Evolutionary conservation across 1,140 invertebrate genomes (phyloP), one percentile per base, ranked within the genome.

Genomic region (Conus ventricosus): DNA sequence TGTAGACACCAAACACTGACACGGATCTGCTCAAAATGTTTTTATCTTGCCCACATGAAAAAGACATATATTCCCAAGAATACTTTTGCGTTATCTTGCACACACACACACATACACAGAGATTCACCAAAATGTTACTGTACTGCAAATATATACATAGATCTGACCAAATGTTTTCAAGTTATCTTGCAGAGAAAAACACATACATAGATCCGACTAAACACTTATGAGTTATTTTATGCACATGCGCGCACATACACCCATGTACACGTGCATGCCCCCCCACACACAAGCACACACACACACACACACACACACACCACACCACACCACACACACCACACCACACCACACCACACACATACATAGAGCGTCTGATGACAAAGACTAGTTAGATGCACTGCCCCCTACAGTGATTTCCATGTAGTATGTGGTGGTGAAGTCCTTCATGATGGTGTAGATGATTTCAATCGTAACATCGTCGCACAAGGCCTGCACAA

Each of bases 381-480:
- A 55, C 53, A 63, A n/a, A 55, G 0, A 23, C 84, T 67, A 85
- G 23, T 25, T n/a, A 6, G n/a, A 51, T 23, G 84, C 60, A 54
- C 63, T 75, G 23, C 5, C 63, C 11, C 84, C 27, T 17, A 87
- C 67, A n/a, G 85, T 87, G 53, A 78, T 90, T 75, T 93, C 93
- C 39, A 90, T 78, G 11, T 92, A 89, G 88, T 93, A 93, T 17
- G 90, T 87, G 27, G 90, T 84, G 67, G 92, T 89, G 63, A 93
- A 88, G 53, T 92, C 90, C 76, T 84, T 88, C 39, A 91, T 90
- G 78, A 93, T 91, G 63, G 82, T 87, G 80, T 92, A 67, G 23
- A 93, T 91, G n/a, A 78, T 82, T 11, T 90, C 67, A 23, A 92
- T 63, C 25, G 81, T 91, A 15, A 91, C 53, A 71, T 92, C 89